A percentile compares a stretch with the other conserved stretches of the same genome.
Conservation (phyloP, 2,797 vertebrate genomes). For the Pipistrellus pygmaeus region DNA sequence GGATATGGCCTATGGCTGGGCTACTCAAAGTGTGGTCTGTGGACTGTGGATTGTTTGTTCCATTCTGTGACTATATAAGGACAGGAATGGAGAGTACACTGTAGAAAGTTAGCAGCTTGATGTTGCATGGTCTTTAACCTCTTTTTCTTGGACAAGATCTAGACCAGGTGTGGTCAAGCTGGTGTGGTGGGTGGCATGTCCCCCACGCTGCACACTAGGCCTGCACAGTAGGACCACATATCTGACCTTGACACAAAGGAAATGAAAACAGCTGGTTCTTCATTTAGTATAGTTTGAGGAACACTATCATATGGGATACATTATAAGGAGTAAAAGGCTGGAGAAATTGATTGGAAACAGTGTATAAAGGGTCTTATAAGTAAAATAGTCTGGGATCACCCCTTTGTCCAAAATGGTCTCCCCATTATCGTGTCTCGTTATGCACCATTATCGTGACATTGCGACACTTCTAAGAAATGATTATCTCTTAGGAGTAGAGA, state of each 20-base stretch:
- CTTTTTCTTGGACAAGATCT: neutral
- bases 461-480: neutral
- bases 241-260: neutral
- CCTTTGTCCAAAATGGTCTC: slow-evolving; percentile 14
- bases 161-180: neutral
- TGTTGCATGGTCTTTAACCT: neutral
- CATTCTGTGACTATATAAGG: neutral
- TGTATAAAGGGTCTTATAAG: neutral
- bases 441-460: neutral
- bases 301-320: neutral
- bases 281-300: neutral
- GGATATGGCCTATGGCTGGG: neutral
- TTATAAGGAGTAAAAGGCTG: neutral
- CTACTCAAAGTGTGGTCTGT: neutral
- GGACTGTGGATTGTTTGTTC: neutral
- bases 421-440: neutral
- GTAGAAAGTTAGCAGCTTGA: neutral
- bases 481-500: neutral
- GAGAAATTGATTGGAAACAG: neutral
- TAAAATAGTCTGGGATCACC: neutral
- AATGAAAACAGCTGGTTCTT: neutral
- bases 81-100: neutral
- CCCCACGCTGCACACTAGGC: neutral
- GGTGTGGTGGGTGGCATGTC: neutral
- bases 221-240: neutral